A percentile compares a stretch with the other conserved stretches of the same genome.
phyloP scores from a whole-genome alignment of 2,113 vertebrate species.

The Chaetura pelagica region DNA sequence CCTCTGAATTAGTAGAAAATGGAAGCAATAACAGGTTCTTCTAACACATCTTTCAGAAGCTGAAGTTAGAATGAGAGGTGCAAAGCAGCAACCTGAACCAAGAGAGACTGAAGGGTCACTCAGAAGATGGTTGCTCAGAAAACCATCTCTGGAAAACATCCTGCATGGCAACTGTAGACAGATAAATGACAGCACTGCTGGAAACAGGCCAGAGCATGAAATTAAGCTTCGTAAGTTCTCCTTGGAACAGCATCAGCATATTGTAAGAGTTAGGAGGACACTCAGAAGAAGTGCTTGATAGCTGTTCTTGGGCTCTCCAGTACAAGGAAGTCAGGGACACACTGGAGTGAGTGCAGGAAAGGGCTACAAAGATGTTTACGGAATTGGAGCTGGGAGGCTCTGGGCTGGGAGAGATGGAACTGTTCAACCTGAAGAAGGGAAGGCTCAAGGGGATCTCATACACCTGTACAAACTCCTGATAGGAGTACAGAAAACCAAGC shows the following conservation, averaged over 20 bases:
- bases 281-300: neutral
- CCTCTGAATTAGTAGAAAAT: neutral
- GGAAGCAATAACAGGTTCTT: neutral
- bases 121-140: neutral
- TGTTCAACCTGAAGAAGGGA: neutral
- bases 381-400: neutral
- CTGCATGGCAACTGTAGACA: neutral
- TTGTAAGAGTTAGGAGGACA: neutral
- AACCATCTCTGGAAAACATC: neutral
- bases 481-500: neutral
- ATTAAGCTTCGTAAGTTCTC: neutral
- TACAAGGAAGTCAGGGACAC: neutral
- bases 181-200: neutral
- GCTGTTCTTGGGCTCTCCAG: neutral
- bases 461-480: neutral
- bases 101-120: neutral
- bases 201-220: neutral
- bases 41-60: neutral
- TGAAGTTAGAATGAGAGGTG: neutral
- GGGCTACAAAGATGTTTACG: neutral
- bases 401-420: neutral
- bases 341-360: neutral
- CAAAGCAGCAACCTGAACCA: neutral
- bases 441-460: neutral
- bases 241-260: neutral